phyloP scores from a whole-genome alignment of 2,113 vertebrate species.

The Anoplopoma fimbria region DNA sequence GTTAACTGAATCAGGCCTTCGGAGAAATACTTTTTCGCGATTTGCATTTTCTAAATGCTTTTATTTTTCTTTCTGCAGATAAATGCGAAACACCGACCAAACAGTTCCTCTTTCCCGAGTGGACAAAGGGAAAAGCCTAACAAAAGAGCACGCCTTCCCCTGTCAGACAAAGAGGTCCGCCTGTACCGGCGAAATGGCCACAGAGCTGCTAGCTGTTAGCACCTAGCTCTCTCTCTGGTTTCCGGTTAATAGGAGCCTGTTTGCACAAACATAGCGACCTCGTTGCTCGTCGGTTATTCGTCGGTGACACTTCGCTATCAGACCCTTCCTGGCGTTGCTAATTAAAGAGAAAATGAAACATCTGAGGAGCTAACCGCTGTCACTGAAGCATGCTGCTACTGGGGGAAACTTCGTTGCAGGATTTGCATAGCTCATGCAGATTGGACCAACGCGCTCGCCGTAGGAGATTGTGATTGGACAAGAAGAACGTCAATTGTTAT shows the following conservation, averaged over 20 bases:
- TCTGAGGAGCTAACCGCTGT: constrained; percentile 41
- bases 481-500: not conserved
- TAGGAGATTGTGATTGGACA: constrained; percentile 59
- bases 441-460: constrained; percentile 43
- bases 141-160: constrained; percentile 86
- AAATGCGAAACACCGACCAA: constrained; percentile 59
- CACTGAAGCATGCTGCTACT: constrained; percentile 47
- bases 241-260: constrained; percentile 60
- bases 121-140: constrained; percentile 81
- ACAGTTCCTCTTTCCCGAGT: constrained; percentile 66
- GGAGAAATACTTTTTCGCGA: constrained; percentile 86
- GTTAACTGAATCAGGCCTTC: constrained; percentile 87
- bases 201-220: constrained; percentile 61
- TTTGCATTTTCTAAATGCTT: constrained; percentile 83
- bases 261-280: constrained; percentile 57
- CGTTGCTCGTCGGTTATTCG: constrained; percentile 12
- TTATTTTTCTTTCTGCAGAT: constrained; percentile 35
- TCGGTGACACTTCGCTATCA: not conserved
- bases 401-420: constrained; percentile 62
- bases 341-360: constrained; percentile 52
- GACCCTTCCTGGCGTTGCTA: not conserved
- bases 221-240: constrained; percentile 67
- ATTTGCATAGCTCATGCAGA: constrained; percentile 66
- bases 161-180: constrained; percentile 87
- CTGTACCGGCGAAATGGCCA: constrained; percentile 78